These are phyloP conservation scores for Genyomyrus donnyi DNA, from an alignment of 2,113 vertebrate genomes.

Conservation along the genomic window DNA sequence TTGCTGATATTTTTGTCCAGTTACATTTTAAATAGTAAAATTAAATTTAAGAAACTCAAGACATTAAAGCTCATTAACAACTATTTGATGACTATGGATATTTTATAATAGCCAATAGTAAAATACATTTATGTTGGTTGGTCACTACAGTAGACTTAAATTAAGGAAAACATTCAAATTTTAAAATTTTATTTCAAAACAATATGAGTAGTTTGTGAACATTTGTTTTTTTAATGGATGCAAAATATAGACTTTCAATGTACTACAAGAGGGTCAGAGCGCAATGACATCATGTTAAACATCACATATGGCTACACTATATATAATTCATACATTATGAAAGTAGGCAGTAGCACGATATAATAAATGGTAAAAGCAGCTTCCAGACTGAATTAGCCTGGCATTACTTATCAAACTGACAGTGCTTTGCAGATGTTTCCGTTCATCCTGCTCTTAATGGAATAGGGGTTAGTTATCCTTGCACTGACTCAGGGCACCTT, in stretches of 20 bases:
- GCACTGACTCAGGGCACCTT: constrained; percentile 1
- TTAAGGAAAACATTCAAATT: neutral
- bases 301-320: neutral
- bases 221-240: neutral
- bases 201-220: neutral
- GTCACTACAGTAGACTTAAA: neutral
- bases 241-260: neutral
- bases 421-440: neutral
- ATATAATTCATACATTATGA: neutral
- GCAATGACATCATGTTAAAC: neutral
- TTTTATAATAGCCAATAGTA: neutral
- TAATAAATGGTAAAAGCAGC: neutral
- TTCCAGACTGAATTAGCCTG: neutral
- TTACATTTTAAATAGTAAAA: neutral
- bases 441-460: neutral
- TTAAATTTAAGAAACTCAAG: neutral
- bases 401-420: neutral
- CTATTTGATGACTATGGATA: neutral
- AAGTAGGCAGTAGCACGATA: neutral
- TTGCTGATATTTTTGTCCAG: neutral
- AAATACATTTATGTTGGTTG: neutral
- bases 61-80: neutral
- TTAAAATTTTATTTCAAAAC: neutral
- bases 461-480: neutral
- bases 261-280: neutral